Evolutionary conservation across 92 coral and sea anemone species (phyloP), one percentile per base, ranked within the genome.

Genomic region (Chrysogorgia sp.): DNA sequence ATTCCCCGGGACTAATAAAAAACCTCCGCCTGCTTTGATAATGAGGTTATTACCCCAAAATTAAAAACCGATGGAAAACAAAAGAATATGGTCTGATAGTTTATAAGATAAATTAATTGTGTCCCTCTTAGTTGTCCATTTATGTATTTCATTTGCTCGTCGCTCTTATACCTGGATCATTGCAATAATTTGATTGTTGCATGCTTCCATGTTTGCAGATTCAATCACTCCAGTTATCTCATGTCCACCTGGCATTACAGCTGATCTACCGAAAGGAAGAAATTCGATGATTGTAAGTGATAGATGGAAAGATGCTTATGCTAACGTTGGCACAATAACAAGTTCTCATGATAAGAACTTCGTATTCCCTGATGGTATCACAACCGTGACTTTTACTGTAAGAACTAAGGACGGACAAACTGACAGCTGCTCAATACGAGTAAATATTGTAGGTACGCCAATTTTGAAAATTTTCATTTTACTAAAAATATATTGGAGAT

Each of bases 301-400:
- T 76, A 87, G 87, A 58, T 94, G 98, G 98, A 86, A 79, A 28
- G 72, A 86, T 24, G 97, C 98, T 2, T 65, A 75, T 29, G 81
- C 96, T 32, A 94, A 91, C 74, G 85, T 89, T 93, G 79, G 85
- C 25, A 91, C 58, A 4, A 75, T 88, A 19, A 50, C 79, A n/a
- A 85, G 92, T 77, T 75, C 88, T 71, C 85, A 89, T 57, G 68
- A 86, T 58, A 90, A 84, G 40, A 89, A 88, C 80, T 91, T 82
- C 50, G 79, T 87, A 1, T 94, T 94, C 90, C 97, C 91, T 4
- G 96, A 83, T 25, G 98, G 98, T 60, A 89, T 68, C 63, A 90
- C 91, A 26, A 86, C 88, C 12, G 97, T 91, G 75, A 89, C 85
- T 57, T 94, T 96, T 90, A 87, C 89, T 43, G 97, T 96, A 57